Evolutionary conservation across 2,797 vertebrate genomes (phyloP), one percentile per base, ranked within the genome.

Genomic region (Coregonus sp.): DNA sequence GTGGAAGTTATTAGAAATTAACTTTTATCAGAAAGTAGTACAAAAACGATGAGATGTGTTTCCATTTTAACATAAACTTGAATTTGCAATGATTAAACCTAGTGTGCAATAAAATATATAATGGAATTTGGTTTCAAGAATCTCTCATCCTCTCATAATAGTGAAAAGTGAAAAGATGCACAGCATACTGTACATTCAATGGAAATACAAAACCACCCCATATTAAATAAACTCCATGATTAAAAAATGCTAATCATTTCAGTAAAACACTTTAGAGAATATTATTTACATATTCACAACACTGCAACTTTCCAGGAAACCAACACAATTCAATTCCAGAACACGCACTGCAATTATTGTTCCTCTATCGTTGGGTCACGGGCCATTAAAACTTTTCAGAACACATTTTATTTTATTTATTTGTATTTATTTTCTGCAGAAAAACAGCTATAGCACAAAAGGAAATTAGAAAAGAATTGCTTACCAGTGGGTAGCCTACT

Each of bases 161-260:
- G 18, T 5, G n/a, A 59, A 63, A 59, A 29, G 6, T 5, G n/a
- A 59, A 63, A 59, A 29, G 6, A 73, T 71, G 70, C 54, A 59
- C 37, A 9, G 54, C 40, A 65, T 59, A 33, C 5, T 16, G 56
- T 37, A 56, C 29, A 75, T 25, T 40, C 9, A 71, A 56, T 63
- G 29, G 29, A 31, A 16, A 68, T 20, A 15, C 51, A 75, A 63
- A 81, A 66, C 72, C 76, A 74, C 25, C 35, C 5, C 72, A 72
- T 51, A 63, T 74, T 51, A 74, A 80, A 80, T 75, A 69, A 68
- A 72, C 77, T 79, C 37, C 12, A 47, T 72, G 74, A 81, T 80
- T 72, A 76, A 76, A 72, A 71, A 70, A 7, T 47, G 31, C 35
- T 16, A 74, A 40, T 20, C 33, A 16, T 74, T 80, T 52, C 51